Percentiles rank a stretch among this genome's conserved stretches.
phyloP scores from a whole-genome alignment of 2,888 invertebrate species.

The Drosophila paranaensis region DNA sequence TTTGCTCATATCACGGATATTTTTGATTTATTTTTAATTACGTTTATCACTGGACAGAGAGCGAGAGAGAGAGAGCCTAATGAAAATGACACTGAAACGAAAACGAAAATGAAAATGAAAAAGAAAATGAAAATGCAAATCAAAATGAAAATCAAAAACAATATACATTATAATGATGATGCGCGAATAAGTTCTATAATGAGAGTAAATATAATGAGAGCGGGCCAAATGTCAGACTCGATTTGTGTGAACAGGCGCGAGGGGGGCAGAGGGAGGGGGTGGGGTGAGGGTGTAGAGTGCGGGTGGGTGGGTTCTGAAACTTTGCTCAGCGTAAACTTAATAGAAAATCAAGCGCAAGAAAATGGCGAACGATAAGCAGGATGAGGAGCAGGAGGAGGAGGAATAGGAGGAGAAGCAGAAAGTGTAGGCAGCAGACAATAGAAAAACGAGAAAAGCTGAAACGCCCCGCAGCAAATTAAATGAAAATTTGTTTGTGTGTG shows the following conservation, averaged over 20 bases:
- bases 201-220: slow-evolving; percentile 29
- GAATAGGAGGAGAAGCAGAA: slow-evolving; percentile 10
- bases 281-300: too few relatives aligned
- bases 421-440: not conserved
- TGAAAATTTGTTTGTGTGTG: slow-evolving; percentile 71
- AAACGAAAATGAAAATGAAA: slow-evolving; percentile 8
- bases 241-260: slow-evolving; percentile 14
- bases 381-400: not conserved
- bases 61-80: not conserved
- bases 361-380: slow-evolving; percentile 70
- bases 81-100: slow-evolving; percentile 6
- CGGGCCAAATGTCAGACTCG: slow-evolving; percentile 33
- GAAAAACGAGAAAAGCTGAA: slow-evolving; percentile 18
- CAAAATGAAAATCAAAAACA: slow-evolving; percentile 42
- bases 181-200: slow-evolving; percentile 28
- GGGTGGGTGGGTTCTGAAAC: slow-evolving; percentile 4
- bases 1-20: not conserved
- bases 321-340: slow-evolving; percentile 51
- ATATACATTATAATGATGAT: slow-evolving; percentile 45
- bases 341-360: slow-evolving; percentile 75
- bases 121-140: slow-evolving; percentile 13
- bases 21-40: slow-evolving; percentile 50
- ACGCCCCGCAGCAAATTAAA: slow-evolving; percentile 74
- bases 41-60: slow-evolving; percentile 10
- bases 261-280: not conserved